A percentile compares a stretch with the other conserved stretches of the same genome.
phyloP scores from a whole-genome alignment of 2,113 vertebrate species.

The Solea senegalensis region DNA sequence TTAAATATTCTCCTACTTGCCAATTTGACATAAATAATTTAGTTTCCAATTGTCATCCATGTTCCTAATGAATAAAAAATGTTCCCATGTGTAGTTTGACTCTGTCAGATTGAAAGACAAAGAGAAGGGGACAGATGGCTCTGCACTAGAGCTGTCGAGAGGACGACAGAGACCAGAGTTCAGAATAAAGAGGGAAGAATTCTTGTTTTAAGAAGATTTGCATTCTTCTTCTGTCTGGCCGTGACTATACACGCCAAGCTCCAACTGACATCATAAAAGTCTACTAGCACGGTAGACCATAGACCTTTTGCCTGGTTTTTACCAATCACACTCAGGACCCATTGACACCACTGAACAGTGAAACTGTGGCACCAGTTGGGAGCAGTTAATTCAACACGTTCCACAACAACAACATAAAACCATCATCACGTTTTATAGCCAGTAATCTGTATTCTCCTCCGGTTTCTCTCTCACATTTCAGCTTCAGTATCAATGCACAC shows the following conservation, averaged over 20 bases:
- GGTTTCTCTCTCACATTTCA: background rate
- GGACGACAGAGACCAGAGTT: background rate
- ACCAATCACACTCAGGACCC: background rate
- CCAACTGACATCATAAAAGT: background rate
- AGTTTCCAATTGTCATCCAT: slow-evolving; percentile 48
- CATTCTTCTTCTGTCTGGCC: background rate
- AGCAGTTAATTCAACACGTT: background rate
- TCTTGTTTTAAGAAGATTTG: background rate
- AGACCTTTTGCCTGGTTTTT: background rate
- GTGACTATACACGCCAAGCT: background rate
- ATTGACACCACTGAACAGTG: background rate
- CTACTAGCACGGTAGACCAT: too few relatives aligned
- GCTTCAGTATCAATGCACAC: background rate
- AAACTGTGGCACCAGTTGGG: background rate
- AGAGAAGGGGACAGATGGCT: slow-evolving; percentile 26
- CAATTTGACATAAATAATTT: slow-evolving; percentile 63
- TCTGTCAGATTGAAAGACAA: slow-evolving; percentile 34
- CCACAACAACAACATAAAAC: background rate
- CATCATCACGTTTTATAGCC: background rate
- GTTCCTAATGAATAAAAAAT: slow-evolving; percentile 65
- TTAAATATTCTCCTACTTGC: slow-evolving; percentile 12
- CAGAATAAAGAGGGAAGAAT: background rate
- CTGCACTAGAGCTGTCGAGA: slow-evolving; percentile 18
- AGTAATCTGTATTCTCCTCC: background rate
- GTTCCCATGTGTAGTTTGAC: slow-evolving; percentile 49